Base-by-base conservation (phyloP, 1,140 invertebrate genomes). In the Trissolcus basalis region DNA sequence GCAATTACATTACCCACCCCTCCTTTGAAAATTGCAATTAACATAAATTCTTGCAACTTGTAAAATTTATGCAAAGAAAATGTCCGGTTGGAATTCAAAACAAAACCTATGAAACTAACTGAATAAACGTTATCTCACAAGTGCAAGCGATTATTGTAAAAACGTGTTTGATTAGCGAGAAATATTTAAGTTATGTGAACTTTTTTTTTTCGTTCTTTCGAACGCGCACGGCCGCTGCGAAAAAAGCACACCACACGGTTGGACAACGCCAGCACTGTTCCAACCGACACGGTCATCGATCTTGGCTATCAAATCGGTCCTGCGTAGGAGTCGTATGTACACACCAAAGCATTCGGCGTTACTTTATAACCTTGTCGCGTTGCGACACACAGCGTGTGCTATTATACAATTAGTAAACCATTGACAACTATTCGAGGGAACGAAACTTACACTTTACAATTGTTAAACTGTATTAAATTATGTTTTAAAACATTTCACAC, bases 401-500 rank as follows among this genome's bases (percentile, higher is more conserved):
- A 77, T 80, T 80, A 80, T 80, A 80, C 78, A 80, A 77, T 80
- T 80, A 80, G 78, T 65, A 65, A 77, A 58, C 67, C 68, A 80
- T 77, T 75, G 67, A 75, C 75, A 72, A 77, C 73, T 71, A 68
- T 61, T 36, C 56, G 36, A 39, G 35, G 39, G 61, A 73, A 69
- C 36, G 53, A 55, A 54, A 65, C 49, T 64, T 68, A 63, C 45
- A 60, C 67, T 59, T n/a, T 70, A 69, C 73, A 56, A 60, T 55
- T 70, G 65, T 64, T 75, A 69, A 75, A 69, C 19, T 75, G 67
- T 65, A 60, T 76, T 67, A 54, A 71, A 71, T 69, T 67, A 67
- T 67, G 56, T 67, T 69, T 1, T 12, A 44, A 58, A 63, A 68
- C 64, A 63, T 75, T 75, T 76, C 65, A 27, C 60, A 53, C 60